Percentiles rank a stretch among this genome's conserved stretches.
Conservation (phyloP, 1,140 invertebrate species). For the Chelonus insularis region DNA sequence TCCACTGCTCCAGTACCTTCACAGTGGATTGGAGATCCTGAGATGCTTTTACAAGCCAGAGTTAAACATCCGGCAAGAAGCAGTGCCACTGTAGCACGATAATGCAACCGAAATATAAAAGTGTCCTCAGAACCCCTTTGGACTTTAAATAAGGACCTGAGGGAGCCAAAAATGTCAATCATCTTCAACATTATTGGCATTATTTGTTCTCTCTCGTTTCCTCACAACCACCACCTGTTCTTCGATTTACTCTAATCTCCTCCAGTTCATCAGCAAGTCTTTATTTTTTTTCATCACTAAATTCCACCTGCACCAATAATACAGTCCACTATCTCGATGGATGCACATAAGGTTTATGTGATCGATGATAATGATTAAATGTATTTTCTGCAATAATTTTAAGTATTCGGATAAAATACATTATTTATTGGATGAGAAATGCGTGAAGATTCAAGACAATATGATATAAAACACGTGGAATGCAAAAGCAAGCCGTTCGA, state of each 20-base stretch:
- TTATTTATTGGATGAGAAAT: conserved; percentile 11
- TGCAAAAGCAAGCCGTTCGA: conserved; percentile 44
- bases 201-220: conserved; percentile 20
- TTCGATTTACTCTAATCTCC: neutral
- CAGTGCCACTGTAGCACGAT: conserved; percentile 63
- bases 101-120: conserved; percentile 66
- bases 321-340: too few relatives aligned
- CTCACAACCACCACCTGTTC: neutral
- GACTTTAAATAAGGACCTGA: conserved; percentile 61
- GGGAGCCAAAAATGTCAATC: conserved; percentile 57
- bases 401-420: conserved; percentile 8
- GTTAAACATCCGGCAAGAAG: conserved; percentile 61
- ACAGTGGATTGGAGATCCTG: conserved; percentile 69
- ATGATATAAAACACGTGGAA: conserved; percentile 42
- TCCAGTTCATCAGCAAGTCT: neutral
- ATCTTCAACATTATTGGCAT: conserved; percentile 58
- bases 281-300: neutral
- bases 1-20: conserved; percentile 65
- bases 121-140: conserved; percentile 62
- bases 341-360: too few relatives aligned
- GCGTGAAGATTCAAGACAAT: neutral
- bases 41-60: conserved; percentile 64
- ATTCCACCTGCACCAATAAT: too few relatives aligned
- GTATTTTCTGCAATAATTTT: conserved; percentile 14
- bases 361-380: too few relatives aligned